These are phyloP conservation scores for Hylaeus volcanicus DNA, from an alignment of 1,140 invertebrate genomes.

Conservation along the genomic window DNA sequence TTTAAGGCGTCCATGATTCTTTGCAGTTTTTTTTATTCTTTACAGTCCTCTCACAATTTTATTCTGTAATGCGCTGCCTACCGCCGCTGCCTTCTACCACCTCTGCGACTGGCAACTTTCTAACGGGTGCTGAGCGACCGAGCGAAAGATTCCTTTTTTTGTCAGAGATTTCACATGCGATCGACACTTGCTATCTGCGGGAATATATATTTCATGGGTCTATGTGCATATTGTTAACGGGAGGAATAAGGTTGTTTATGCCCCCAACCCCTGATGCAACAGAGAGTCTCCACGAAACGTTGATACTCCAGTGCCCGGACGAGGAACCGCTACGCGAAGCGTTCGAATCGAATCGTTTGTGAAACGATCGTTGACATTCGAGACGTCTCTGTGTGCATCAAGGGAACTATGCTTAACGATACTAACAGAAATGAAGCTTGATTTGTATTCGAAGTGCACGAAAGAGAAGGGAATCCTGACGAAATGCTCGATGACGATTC, in stretches of 20 bases:
- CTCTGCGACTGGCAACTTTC: constrained; percentile 70
- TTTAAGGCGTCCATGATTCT: constrained; percentile 68
- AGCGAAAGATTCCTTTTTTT: not conserved
- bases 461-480: constrained; percentile 43
- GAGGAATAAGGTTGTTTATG: constrained; percentile 17
- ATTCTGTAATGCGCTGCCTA: constrained; percentile 75
- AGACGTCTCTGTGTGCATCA: constrained; percentile 3
- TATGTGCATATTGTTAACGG: constrained; percentile 26
- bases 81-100: constrained; percentile 76
- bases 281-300: not conserved
- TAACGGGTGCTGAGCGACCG: constrained; percentile 58
- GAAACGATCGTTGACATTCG: not conserved
- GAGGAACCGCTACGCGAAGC: too few relatives aligned
- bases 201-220: not conserved
- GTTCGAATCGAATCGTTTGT: too few relatives aligned
- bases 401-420: constrained; percentile 26
- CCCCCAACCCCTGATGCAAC: constrained; percentile 12
- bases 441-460: constrained; percentile 50
- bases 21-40: constrained; percentile 74
- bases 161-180: constrained; percentile 3
- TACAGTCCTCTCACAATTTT: constrained; percentile 74
- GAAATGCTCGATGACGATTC: constrained; percentile 21
- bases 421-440: constrained; percentile 52
- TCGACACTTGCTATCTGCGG: constrained; percentile 15
- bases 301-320: not conserved